phyloP scores from a whole-genome alignment of 2,888 invertebrate species.

The Drosophila fungiperda region DNA sequence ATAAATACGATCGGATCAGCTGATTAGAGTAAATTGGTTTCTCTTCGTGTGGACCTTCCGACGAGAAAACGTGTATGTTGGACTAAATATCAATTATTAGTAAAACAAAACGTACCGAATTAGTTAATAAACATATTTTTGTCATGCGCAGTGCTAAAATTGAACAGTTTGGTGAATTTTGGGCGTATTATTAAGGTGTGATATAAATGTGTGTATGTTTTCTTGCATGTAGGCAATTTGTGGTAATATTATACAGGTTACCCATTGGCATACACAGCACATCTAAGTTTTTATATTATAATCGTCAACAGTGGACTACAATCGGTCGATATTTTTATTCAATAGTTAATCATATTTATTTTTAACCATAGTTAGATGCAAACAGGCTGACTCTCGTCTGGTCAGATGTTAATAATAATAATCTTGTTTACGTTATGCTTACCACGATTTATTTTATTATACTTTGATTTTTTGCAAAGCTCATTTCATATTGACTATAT shows the following conservation, averaged over 20 bases:
- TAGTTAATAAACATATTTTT: neutral
- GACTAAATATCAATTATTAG: neutral
- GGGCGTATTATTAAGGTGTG: conserved; percentile 42
- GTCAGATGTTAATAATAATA: neutral
- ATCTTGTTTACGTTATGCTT: neutral
- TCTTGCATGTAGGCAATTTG: neutral
- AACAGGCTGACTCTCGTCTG: neutral
- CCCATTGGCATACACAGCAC: no score
- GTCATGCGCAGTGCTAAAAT: conserved; percentile 18
- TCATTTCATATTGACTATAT: neutral
- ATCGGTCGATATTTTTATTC: neutral
- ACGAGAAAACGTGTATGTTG: neutral
- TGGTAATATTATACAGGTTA: no score
- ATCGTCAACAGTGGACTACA: neutral
- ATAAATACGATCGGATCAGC: no score
- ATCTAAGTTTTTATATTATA: neutral
- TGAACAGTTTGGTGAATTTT: conserved; percentile 37
- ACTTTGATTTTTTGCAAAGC: neutral
- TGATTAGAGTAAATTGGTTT: neutral
- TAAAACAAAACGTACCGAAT: neutral
- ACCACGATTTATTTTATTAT: neutral
- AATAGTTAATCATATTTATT: neutral
- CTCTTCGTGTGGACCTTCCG: neutral
- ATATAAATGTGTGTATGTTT: conserved; percentile 29
- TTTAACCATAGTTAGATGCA: neutral